Evolutionary conservation across 2,888 invertebrate genomes (phyloP).

Genomic region (Eudemis profundana): DNA sequence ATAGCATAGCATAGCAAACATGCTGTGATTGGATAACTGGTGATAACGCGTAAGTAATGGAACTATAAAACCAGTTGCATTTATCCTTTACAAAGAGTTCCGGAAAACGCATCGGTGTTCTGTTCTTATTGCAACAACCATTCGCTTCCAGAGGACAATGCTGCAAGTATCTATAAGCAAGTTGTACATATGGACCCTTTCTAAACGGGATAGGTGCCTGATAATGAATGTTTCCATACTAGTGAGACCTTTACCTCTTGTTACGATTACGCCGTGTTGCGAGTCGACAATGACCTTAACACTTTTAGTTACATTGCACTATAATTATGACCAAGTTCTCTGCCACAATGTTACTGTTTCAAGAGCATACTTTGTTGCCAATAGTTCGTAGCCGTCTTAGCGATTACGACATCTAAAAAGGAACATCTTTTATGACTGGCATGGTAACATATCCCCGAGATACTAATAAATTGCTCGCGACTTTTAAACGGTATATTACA

Average conservation of each 20-base stretch:
- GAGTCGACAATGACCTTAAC: neutral
- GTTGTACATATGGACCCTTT: too few relatives aligned
- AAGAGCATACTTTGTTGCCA: neutral
- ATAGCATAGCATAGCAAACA: too few relatives aligned
- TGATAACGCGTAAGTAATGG: too few relatives aligned
- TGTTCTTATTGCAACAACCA: too few relatives aligned
- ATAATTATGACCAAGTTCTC: neutral
- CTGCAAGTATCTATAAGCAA: too few relatives aligned
- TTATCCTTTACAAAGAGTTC: too few relatives aligned
- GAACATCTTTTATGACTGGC: neutral
- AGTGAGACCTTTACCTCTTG: neutral
- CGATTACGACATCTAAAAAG: neutral
- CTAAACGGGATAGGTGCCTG: neutral
- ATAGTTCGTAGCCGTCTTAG: neutral
- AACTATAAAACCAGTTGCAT: too few relatives aligned
- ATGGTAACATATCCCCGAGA: neutral
- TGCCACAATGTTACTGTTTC: neutral
- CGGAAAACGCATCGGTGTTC: too few relatives aligned
- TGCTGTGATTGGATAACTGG: too few relatives aligned
- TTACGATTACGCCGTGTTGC: neutral
- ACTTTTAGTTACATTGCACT: neutral
- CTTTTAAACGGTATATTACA: slow-evolving; percentile 9
- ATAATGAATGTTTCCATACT: neutral
- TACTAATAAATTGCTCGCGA: neutral
- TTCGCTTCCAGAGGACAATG: too few relatives aligned